phyloP scores from a whole-genome alignment of 2,888 invertebrate genomes.

The Tromatobia lineatoria region DNA sequence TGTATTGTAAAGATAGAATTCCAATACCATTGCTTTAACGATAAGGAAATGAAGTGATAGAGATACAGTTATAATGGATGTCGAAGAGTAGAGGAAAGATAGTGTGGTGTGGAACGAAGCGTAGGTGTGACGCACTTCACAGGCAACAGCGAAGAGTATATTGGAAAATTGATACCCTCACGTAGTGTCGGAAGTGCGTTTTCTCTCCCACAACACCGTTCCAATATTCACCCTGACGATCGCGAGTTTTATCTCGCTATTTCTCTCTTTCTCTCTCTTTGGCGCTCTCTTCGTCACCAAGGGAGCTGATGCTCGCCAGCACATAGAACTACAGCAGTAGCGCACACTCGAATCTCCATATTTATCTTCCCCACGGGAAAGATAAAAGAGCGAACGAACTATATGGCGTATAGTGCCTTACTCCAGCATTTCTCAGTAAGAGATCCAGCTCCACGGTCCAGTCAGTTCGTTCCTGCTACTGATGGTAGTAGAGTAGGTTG shows the following conservation, averaged over 20 bases:
- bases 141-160: conserved; percentile 40
- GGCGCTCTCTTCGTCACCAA: conserved; percentile 18
- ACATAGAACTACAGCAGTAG: conserved; percentile 15
- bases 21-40: conserved; percentile 5
- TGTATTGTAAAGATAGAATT: conserved; percentile 19
- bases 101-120: not conserved
- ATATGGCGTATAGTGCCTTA: conserved; percentile 52
- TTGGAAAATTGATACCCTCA: conserved; percentile 67
- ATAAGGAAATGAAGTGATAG: not conserved
- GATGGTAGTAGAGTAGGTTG: conserved; percentile 11
- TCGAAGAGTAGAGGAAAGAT: not conserved
- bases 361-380: conserved; percentile 70
- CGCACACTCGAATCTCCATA: conserved; percentile 70
- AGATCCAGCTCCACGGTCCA: conserved; percentile 62
- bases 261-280: not conserved
- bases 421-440: conserved; percentile 52
- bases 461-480: conserved; percentile 49
- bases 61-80: conserved; percentile 18
- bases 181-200: conserved; percentile 65
- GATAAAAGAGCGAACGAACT: conserved; percentile 68
- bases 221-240: conserved; percentile 48
- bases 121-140: conserved; percentile 28
- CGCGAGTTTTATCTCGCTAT: conserved; percentile 18
- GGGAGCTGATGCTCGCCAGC: conserved; percentile 47
- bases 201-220: conserved; percentile 52